Evolutionary conservation across 2,888 invertebrate genomes (phyloP).

Genomic region (Pseudanteris insignis): DNA sequence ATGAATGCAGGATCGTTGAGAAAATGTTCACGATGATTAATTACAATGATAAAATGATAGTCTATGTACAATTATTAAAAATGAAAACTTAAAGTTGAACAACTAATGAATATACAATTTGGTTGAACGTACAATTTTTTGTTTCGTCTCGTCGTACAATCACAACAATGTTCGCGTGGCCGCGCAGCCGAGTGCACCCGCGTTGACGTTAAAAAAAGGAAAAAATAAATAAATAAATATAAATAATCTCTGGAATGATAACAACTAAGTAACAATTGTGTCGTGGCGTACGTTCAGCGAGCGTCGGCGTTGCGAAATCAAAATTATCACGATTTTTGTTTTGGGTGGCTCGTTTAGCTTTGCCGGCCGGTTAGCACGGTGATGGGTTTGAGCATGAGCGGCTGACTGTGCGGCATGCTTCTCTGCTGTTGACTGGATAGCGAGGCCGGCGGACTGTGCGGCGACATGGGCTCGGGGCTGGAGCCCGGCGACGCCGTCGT

Average conservation of each 20-base stretch:
- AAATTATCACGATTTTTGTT: constrained; percentile 12
- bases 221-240: neutral
- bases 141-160: constrained; percentile 3
- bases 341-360: constrained; percentile 53
- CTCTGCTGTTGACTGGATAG: constrained; percentile 65
- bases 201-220: neutral
- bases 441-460: constrained; percentile 63
- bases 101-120: neutral
- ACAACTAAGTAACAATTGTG: neutral
- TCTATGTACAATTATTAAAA: no score
- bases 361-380: constrained; percentile 62
- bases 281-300: neutral
- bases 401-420: constrained; percentile 60
- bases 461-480: constrained; percentile 68
- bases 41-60: constrained; percentile 4
- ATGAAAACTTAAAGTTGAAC: no score
- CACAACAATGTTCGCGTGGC: constrained; percentile 1
- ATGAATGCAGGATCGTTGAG: no score
- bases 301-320: neutral
- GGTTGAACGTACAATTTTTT: constrained; percentile 1
- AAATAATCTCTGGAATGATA: neutral
- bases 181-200: neutral
- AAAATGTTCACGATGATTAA: constrained; percentile 15
- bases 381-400: constrained; percentile 62
- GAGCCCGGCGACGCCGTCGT: constrained; percentile 65